Evolutionary conservation across 2,113 vertebrate species (phyloP).

Genomic region (Megaptera novaeangliae): DNA sequence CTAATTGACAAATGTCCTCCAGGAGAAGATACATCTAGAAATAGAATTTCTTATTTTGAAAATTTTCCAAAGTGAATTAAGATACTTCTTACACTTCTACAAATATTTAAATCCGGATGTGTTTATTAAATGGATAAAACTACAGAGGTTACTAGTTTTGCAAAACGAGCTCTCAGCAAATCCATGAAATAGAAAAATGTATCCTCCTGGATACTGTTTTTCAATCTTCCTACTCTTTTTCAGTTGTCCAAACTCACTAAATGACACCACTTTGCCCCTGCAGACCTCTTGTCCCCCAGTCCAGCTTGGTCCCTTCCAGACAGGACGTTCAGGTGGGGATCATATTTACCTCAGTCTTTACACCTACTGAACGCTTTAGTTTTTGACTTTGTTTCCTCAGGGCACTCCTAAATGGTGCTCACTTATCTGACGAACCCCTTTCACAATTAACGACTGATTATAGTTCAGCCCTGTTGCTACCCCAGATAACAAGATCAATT

Average conservation of each 20-base stretch:
- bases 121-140: not conserved
- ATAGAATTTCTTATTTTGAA: not conserved
- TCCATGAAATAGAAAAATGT: not conserved
- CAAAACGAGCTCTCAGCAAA: not conserved
- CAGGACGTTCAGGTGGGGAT: not conserved
- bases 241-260: not conserved
- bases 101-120: not conserved
- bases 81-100: not conserved
- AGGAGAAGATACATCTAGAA: not conserved
- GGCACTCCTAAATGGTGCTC: not conserved
- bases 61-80: not conserved
- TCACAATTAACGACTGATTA: not conserved
- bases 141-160: not conserved
- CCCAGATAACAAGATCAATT: not conserved
- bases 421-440: not conserved
- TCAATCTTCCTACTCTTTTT: not conserved
- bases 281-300: not conserved
- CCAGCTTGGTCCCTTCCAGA: not conserved
- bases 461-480: not conserved
- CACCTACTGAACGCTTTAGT: not conserved
- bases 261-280: fast-evolving
- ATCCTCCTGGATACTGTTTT: not conserved
- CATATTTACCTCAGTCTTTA: not conserved
- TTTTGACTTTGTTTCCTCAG: not conserved
- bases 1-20: not conserved